Evolutionary conservation across 2,888 invertebrate species (phyloP), one percentile per base, ranked within the genome.

Genomic region (Drosophila setosimentum): DNA sequence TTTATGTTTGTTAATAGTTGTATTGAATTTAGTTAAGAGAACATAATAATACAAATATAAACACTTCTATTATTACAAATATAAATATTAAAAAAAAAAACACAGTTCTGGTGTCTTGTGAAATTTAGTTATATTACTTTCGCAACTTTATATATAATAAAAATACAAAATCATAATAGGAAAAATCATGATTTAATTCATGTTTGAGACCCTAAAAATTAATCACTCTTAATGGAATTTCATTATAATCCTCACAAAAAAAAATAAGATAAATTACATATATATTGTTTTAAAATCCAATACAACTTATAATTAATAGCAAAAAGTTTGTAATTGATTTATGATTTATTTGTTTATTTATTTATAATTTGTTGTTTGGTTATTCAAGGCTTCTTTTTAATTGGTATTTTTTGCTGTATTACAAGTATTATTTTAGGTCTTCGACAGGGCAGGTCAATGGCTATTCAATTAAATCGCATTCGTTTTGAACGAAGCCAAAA

Each of bases 391-490:
- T 27, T 24, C 8, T 16, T 45, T 62, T 32, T 45, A 35, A 37
- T 24, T 60, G 33, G 49, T 3, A 5, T 29, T 16, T 49, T n/a
- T 45, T 7, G 16, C 16, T 45, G 45, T 16, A 45, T 45, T 8
- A 24, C 24, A 2, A 8, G 27, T 2, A n/a, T 54, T 45, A 45
- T 54, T 45, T 45, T n/a, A 16, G 21, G 33, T 49, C 68, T 42
- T 18, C n/a, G n/a, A 18, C 42, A 13, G 13, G 27, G 10, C 51
- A 55, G 33, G 40, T 71, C 86, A 71, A 80, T 73, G 59, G 55
- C 61, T 66, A 76, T 73, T 83, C 81, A 86, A 86, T 82, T 78
- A 73, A 63, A 68, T 30, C 57, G 63, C 68, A 68, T 58, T 66
- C 45, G 33, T 60, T 63, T 68, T 35, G 35, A 54, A 49, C 49